These are phyloP conservation scores for Terrapene triunguis DNA, from an alignment of 2,113 vertebrate genomes.

Conservation along the genomic window DNA sequence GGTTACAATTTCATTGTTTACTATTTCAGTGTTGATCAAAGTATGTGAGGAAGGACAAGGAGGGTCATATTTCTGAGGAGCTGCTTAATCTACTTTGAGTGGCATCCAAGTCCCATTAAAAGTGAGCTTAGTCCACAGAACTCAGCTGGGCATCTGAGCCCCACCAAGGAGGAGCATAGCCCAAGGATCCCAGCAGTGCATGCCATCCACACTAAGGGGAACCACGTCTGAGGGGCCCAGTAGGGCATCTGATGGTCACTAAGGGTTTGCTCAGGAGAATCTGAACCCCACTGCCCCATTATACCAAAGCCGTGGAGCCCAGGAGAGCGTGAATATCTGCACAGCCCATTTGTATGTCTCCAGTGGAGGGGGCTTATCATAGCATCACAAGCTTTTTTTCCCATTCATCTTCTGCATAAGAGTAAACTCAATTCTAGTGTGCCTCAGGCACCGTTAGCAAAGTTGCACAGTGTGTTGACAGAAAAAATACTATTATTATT, in stretches of 20 bases:
- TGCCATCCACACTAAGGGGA: background rate
- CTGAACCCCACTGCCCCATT: background rate
- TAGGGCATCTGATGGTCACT: background rate
- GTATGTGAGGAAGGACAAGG: background rate
- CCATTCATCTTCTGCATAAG: background rate
- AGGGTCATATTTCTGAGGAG: background rate
- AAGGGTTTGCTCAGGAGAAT: background rate
- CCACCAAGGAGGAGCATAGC: rapidly evolving
- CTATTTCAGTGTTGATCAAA: background rate
- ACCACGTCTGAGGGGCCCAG: background rate
- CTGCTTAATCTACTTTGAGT: background rate
- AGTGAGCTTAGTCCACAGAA: background rate
- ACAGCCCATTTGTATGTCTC: background rate
- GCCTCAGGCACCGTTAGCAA: background rate
- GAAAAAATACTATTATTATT: background rate
- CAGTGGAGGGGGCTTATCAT: background rate
- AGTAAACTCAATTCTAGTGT: background rate
- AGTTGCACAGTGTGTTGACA: background rate
- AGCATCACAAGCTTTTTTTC: background rate
- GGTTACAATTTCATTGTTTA: background rate
- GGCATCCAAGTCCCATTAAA: background rate
- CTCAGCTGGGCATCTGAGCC: background rate
- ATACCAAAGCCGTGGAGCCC: background rate
- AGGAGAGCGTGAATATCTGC: background rate
- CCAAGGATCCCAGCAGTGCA: background rate